Evolutionary conservation across 2,113 vertebrate species (phyloP).

Genomic region (Chaenocephalus aceratus): DNA sequence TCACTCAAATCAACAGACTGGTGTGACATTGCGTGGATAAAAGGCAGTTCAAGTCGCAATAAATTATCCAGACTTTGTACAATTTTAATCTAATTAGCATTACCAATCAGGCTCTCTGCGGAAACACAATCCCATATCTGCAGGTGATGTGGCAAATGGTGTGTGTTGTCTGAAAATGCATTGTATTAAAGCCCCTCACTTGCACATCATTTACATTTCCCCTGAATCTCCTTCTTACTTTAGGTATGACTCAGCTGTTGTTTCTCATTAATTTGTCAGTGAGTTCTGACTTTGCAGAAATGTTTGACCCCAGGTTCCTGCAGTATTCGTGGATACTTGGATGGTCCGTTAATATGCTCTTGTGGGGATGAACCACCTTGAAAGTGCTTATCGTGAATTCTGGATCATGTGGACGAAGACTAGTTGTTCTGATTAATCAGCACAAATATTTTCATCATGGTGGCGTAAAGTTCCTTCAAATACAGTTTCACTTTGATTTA

Average conservation of each 20-base stretch:
- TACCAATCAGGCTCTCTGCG: neutral
- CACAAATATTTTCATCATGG: conserved; percentile 13
- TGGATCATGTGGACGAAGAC: conserved; percentile 6
- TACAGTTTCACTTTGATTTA: conserved; percentile 1
- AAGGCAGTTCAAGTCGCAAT: neutral
- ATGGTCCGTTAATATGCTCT: conserved; percentile 39
- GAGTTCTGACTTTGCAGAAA: conserved; percentile 63
- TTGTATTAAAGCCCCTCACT: neutral
- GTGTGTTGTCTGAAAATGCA: neutral
- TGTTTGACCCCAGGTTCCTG: conserved; percentile 15
- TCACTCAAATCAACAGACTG: too few species aligned
- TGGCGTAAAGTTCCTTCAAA: neutral
- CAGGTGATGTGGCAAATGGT: neutral
- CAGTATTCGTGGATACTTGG: conserved; percentile 11
- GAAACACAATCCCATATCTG: neutral
- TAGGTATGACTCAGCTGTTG: conserved; percentile 43
- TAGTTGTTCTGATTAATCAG: conserved; percentile 41
- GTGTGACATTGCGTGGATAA: too few species aligned
- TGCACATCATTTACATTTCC: conserved; percentile 14
- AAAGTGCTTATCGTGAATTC: conserved; percentile 46
- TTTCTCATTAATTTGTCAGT: conserved; percentile 66
- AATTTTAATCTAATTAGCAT: neutral
- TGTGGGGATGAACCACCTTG: conserved; percentile 33
- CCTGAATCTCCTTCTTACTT: neutral
- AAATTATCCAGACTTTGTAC: neutral